A percentile compares a stretch with the other conserved stretches of the same genome.
Conservation (phyloP, 2,113 vertebrate species). For the Petrocephalus zakoni region DNA sequence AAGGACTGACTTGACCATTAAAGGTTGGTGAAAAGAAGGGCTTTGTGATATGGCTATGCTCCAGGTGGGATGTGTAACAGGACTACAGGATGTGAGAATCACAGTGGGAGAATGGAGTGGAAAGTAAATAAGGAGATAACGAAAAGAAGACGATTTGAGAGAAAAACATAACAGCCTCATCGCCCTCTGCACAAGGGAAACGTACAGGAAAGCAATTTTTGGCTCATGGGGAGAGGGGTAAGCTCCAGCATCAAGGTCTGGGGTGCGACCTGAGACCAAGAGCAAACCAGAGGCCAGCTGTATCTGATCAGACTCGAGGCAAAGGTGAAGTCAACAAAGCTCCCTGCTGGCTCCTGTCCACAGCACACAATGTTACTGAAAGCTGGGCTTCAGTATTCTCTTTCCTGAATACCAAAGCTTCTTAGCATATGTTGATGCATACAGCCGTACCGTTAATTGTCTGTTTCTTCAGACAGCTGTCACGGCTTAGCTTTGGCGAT, state of each 20-base stretch:
- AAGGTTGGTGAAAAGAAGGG: background rate
- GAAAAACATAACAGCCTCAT: background rate
- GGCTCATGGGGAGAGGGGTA: background rate
- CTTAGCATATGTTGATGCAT: background rate
- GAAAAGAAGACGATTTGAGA: background rate
- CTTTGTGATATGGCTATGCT: background rate
- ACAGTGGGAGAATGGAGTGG: background rate
- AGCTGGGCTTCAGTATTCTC: background rate
- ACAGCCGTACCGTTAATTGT: background rate
- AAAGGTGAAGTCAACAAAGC: background rate
- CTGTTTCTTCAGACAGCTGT: background rate
- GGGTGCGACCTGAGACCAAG: background rate
- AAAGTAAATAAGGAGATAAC: background rate
- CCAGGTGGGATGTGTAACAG: background rate
- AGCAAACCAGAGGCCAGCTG: background rate
- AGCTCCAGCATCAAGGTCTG: background rate
- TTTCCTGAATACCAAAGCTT: background rate
- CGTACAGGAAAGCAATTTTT: background rate
- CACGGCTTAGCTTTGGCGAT: background rate
- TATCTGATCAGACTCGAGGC: background rate
- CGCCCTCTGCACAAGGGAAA: background rate
- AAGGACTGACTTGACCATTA: background rate
- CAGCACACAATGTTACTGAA: background rate
- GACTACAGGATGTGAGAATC: background rate
- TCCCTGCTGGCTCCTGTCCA: background rate